A percentile compares a stretch with the other conserved stretches of the same genome.
phyloP scores from a whole-genome alignment of 2,113 vertebrate species.

The Elephantulus edwardii region DNA sequence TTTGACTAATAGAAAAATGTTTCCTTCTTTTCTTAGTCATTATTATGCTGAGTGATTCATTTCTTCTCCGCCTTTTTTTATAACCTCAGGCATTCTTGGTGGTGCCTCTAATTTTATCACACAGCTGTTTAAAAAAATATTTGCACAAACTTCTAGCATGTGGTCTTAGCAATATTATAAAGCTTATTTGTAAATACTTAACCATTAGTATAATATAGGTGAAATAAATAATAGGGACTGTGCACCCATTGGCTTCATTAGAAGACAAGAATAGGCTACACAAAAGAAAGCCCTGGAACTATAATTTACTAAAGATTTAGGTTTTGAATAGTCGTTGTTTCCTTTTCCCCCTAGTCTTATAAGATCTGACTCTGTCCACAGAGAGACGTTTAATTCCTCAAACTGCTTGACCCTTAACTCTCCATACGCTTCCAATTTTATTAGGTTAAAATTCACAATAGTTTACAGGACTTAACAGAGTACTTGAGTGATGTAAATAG shows the following conservation, averaged over 20 bases:
- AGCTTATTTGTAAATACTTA: conserved; percentile 23
- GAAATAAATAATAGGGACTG: background rate
- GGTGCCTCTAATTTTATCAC: conserved; percentile 51
- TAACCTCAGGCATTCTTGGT: conserved; percentile 36
- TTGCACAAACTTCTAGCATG: background rate
- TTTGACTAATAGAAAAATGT: conserved; percentile 68
- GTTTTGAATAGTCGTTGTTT: background rate
- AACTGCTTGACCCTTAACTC: background rate
- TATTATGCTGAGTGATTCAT: conserved; percentile 62
- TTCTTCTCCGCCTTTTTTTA: conserved; percentile 29
- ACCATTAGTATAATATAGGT: background rate
- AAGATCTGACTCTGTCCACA: background rate
- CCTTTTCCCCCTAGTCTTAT: background rate
- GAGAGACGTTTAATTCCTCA: background rate
- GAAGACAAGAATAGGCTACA: background rate
- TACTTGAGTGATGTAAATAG: background rate
- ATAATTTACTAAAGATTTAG: background rate
- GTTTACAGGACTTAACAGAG: background rate
- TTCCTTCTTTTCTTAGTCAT: conserved; percentile 68
- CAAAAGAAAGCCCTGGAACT: background rate
- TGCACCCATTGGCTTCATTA: background rate
- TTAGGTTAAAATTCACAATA: conserved; percentile 7
- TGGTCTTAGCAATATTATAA: background rate
- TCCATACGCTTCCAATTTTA: background rate
- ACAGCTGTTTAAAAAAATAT: conserved; percentile 8